These are phyloP conservation scores for Strix occidentalis DNA, from an alignment of 2,797 vertebrate species.

Conservation along the genomic window DNA sequence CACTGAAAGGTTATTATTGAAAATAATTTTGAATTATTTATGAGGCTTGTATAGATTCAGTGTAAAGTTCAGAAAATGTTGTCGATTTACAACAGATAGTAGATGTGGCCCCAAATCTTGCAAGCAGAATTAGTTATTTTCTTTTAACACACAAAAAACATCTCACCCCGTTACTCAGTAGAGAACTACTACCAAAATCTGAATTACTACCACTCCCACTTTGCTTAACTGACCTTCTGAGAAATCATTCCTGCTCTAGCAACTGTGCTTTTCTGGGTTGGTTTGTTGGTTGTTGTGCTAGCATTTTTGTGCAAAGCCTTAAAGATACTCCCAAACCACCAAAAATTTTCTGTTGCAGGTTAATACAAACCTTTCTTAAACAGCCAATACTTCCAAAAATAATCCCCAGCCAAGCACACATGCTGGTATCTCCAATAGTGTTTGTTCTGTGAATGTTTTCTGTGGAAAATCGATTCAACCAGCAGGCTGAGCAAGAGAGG, in stretches of 20 bases:
- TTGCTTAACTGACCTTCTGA: not conserved
- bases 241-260: not conserved
- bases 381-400: not conserved
- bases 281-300: not conserved
- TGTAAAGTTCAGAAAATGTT: not conserved
- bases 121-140: not conserved
- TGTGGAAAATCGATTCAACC: conserved; percentile 13
- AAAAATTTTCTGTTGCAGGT: not conserved
- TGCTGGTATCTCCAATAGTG: not conserved
- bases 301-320: not conserved
- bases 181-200: not conserved
- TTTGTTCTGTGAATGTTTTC: not conserved
- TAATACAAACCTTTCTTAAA: not conserved
- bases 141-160: not conserved
- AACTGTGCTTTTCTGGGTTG: not conserved
- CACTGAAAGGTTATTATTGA: not conserved
- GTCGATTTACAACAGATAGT: not conserved
- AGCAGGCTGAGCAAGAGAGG: not conserved
- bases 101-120: not conserved
- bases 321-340: not conserved
- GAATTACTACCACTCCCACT: not conserved
- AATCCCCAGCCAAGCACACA: not conserved
- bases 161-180: not conserved
- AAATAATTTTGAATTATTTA: not conserved
- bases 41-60: not conserved